phyloP scores from a whole-genome alignment of 1,140 invertebrate species.

The Ganaspis sp. region DNA sequence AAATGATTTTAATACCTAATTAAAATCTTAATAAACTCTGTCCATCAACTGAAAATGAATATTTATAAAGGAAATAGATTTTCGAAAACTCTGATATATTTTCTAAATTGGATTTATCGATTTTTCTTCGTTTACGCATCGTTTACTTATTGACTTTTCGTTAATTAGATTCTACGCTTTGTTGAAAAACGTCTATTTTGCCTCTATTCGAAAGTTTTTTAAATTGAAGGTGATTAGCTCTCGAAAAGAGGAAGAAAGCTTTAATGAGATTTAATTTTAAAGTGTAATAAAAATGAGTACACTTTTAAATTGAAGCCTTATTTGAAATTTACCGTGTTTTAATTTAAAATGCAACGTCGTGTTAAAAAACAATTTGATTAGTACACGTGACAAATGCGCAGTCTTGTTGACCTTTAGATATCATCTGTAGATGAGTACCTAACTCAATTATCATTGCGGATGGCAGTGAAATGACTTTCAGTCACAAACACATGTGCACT shows the following conservation, averaged over 20 bases:
- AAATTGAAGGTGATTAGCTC: neutral
- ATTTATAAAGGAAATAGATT: too few relatives aligned
- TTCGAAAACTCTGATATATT: too few relatives aligned
- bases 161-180: neutral
- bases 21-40: too few relatives aligned
- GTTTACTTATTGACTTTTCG: too few relatives aligned
- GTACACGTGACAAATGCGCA: constrained; percentile 10
- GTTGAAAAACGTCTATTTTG: neutral
- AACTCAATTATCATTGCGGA: constrained; percentile 21
- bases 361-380: constrained; percentile 1
- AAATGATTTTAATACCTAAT: too few relatives aligned
- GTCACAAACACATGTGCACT: neutral
- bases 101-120: too few relatives aligned
- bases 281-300: neutral
- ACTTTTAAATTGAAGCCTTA: constrained; percentile 6
- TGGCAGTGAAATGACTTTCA: constrained; percentile 18
- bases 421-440: constrained; percentile 20
- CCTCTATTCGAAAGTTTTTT: neutral
- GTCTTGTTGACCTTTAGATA: constrained; percentile 16
- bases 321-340: neutral
- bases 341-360: constrained; percentile 20
- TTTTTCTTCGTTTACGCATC: too few relatives aligned
- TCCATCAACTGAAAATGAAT: too few relatives aligned
- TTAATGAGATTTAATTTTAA: neutral
- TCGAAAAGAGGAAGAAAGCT: neutral